Conservation (phyloP, 2,113 vertebrate genomes). For the Rafetus swinhoei region DNA sequence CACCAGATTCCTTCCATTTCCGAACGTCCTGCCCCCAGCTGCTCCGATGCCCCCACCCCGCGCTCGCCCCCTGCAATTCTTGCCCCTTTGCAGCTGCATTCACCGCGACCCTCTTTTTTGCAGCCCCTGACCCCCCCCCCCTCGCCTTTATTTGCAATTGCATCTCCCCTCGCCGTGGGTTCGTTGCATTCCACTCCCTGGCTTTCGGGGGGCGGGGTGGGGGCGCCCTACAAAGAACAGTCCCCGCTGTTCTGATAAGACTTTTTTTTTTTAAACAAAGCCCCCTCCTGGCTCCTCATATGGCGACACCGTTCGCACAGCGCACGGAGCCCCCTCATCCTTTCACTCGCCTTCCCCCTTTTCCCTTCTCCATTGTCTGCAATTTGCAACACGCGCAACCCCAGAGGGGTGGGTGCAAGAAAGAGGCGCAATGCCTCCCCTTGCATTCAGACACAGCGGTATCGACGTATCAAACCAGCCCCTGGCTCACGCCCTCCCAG, state of each 20-base stretch:
- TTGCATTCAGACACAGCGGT: not conserved
- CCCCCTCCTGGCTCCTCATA: not conserved
- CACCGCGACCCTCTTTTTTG: not conserved
- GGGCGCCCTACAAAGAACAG: not conserved
- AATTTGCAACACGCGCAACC: slow-evolving; percentile 24
- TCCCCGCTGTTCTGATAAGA: not conserved
- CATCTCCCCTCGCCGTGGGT: not conserved
- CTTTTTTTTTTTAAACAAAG: not conserved
- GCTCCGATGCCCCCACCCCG: not conserved
- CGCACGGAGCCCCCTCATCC: slow-evolving; percentile 22
- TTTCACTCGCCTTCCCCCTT: not conserved
- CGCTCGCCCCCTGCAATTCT: not conserved
- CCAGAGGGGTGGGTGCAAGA: not conserved
- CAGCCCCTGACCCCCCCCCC: not conserved
- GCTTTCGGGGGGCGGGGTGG: not conserved
- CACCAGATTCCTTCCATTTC: not conserved
- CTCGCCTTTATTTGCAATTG: not conserved
- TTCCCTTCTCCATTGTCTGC: slow-evolving; percentile 76
- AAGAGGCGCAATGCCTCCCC: slow-evolving; percentile 20
- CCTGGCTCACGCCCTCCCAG: slow-evolving; percentile 53
- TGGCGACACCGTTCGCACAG: slow-evolving; percentile 40
- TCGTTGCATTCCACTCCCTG: not conserved
- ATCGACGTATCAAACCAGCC: not conserved
- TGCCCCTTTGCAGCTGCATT: not conserved
- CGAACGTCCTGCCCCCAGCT: not conserved